Percentiles rank a stretch among this genome's conserved stretches.
phyloP scores from a whole-genome alignment of 2,888 invertebrate species.

The Nephrotoma guestfalica region DNA sequence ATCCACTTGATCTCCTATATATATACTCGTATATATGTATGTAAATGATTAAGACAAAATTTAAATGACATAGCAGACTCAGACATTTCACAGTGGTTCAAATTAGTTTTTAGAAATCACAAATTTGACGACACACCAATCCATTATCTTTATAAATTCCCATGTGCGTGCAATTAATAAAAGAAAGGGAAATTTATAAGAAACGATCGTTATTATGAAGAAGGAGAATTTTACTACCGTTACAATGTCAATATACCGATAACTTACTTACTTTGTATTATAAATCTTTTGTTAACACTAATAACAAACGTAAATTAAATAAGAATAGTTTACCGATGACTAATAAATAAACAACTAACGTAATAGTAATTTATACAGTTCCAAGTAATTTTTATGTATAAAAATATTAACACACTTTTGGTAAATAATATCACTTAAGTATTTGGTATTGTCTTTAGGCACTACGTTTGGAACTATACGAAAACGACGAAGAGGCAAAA shows the following conservation, averaged over 20 bases:
- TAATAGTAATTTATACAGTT: not conserved
- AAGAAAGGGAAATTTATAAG: not conserved
- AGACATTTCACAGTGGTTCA: not conserved
- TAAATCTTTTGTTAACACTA: not conserved
- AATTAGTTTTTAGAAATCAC: not conserved
- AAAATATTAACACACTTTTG: not conserved
- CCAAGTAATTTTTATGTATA: not conserved
- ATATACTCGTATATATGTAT: too few species aligned
- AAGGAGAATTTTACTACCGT: not conserved
- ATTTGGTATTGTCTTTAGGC: not conserved
- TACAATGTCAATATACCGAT: not conserved
- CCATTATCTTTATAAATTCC: not conserved
- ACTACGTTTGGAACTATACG: not conserved
- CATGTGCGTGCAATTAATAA: not conserved
- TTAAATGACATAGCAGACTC: not conserved
- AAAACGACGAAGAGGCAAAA: not conserved
- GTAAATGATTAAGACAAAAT: not conserved
- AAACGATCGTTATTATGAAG: not conserved
- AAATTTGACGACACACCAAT: not conserved
- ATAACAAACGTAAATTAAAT: not conserved
- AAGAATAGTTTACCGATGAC: not conserved
- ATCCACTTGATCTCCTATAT: not conserved
- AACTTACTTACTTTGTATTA: not conserved
- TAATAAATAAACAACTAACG: not conserved
- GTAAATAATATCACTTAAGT: not conserved